Conservation (phyloP, 1,140 invertebrate species). For the Asobara japonica region DNA sequence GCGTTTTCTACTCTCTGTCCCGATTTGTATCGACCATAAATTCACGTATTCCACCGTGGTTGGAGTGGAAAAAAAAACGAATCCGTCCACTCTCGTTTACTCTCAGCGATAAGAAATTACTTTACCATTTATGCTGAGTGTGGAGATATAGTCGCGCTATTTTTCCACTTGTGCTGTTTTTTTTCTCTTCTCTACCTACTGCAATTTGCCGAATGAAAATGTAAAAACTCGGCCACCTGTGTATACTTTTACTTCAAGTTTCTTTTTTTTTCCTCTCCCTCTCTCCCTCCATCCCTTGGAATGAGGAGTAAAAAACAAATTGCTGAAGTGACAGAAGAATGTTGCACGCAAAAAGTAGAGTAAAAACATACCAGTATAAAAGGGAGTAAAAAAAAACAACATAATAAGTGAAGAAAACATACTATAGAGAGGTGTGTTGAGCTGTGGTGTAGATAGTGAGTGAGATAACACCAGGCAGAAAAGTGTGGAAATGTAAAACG, state of each 20-base stretch:
- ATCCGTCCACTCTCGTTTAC: not conserved
- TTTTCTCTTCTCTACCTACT: conserved; percentile 8
- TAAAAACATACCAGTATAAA: not conserved
- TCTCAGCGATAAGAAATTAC: not conserved
- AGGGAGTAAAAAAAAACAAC: not conserved
- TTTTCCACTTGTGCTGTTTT: not conserved
- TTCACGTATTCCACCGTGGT: not conserved
- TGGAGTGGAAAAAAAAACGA: not conserved
- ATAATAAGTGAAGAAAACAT: not conserved
- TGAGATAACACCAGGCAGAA: not conserved
- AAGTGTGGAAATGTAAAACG: not conserved
- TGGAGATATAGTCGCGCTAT: not conserved
- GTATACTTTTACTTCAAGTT: not conserved
- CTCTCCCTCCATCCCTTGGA: not conserved
- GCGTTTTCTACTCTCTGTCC: not conserved
- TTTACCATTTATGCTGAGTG: conserved; percentile 1
- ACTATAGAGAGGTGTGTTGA: not conserved
- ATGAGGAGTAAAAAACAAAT: not conserved
- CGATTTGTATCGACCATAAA: conserved; percentile 17
- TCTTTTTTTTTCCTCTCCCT: not conserved
- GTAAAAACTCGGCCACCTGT: conserved; percentile 16
- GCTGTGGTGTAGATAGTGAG: not conserved
- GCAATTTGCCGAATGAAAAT: conserved; percentile 26
- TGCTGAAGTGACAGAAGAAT: not conserved
- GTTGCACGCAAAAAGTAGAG: not conserved